A percentile compares a stretch with the other conserved stretches of the same genome.
Conservation (phyloP, 1,140 invertebrate genomes). For the Euborellia annulipes region DNA sequence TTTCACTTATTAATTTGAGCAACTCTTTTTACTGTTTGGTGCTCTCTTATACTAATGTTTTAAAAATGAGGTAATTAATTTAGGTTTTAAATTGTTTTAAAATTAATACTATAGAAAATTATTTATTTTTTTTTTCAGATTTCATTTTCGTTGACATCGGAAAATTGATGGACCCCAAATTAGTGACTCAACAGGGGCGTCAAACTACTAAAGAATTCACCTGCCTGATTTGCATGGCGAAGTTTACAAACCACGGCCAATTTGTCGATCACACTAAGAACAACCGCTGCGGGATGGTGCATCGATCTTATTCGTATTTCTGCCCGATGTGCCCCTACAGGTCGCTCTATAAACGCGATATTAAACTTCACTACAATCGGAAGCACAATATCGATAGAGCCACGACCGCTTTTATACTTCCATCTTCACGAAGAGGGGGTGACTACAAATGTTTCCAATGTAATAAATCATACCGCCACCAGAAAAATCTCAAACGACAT, state of each 20-base stretch:
- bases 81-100: no score
- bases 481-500: slow-evolving; percentile 25
- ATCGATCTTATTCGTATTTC: slow-evolving; percentile 8
- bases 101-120: no score
- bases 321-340: slow-evolving; percentile 16
- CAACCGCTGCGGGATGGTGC: background rate
- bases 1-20: no score
- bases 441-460: slow-evolving; percentile 23
- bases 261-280: slow-evolving; percentile 25
- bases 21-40: no score
- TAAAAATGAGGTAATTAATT: no score
- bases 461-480: slow-evolving; percentile 24
- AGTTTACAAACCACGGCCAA: slow-evolving; percentile 9
- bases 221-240: background rate
- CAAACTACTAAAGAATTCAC: no score
- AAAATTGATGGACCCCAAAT: no score
- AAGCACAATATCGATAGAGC: slow-evolving; percentile 18
- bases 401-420: background rate
- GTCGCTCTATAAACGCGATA: no score
- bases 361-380: slow-evolving; percentile 4
- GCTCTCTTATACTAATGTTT: no score
- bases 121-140: no score
- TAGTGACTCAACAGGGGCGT: no score
- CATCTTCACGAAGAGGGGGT: background rate
- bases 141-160: no score